A percentile compares a stretch with the other conserved stretches of the same genome.
Evolutionary conservation across 2,888 invertebrate species (phyloP).

Genomic region (Zygogramma bicolorata): DNA sequence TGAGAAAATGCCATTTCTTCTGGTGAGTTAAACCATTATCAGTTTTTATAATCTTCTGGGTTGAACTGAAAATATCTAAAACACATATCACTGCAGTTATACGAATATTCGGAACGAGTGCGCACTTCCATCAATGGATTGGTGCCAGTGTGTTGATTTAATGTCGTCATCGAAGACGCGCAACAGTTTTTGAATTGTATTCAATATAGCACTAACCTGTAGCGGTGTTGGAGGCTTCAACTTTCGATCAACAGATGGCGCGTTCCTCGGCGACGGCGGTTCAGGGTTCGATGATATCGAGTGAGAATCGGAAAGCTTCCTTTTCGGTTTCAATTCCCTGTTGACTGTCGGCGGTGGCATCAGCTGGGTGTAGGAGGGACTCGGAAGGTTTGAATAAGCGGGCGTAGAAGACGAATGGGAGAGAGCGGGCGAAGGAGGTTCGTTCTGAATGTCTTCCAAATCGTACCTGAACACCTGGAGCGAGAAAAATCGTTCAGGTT

Average conservation of each 20-base stretch:
- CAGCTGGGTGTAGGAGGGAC: slow-evolving; percentile 63
- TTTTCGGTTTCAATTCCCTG: slow-evolving; percentile 82
- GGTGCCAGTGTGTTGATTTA: too few relatives aligned
- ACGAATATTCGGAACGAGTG: too few relatives aligned
- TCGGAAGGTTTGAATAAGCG: slow-evolving; percentile 73
- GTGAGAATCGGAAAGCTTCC: slow-evolving; percentile 68
- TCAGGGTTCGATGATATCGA: slow-evolving; percentile 63
- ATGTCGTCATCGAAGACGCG: not conserved
- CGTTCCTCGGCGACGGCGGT: slow-evolving; percentile 64
- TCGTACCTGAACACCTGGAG: slow-evolving; percentile 62
- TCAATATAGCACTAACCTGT: slow-evolving; percentile 60
- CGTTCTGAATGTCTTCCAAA: slow-evolving; percentile 58
- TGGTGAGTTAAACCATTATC: too few relatives aligned
- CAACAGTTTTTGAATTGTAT: not conserved
- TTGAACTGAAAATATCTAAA: too few relatives aligned
- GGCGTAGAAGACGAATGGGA: slow-evolving; percentile 70
- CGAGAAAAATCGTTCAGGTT: not conserved
- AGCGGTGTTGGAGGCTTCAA: slow-evolving; percentile 71
- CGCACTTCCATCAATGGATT: too few relatives aligned
- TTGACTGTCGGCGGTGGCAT: slow-evolving; percentile 78
- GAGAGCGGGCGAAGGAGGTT: slow-evolving; percentile 67
- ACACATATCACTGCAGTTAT: too few relatives aligned
- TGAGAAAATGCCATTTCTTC: too few relatives aligned
- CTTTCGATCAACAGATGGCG: slow-evolving; percentile 75
- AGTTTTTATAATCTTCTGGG: too few relatives aligned